Percentiles rank a stretch among this genome's conserved stretches.
Evolutionary conservation across 2,113 vertebrate species (phyloP).

Genomic region (Bufo bufo): DNA sequence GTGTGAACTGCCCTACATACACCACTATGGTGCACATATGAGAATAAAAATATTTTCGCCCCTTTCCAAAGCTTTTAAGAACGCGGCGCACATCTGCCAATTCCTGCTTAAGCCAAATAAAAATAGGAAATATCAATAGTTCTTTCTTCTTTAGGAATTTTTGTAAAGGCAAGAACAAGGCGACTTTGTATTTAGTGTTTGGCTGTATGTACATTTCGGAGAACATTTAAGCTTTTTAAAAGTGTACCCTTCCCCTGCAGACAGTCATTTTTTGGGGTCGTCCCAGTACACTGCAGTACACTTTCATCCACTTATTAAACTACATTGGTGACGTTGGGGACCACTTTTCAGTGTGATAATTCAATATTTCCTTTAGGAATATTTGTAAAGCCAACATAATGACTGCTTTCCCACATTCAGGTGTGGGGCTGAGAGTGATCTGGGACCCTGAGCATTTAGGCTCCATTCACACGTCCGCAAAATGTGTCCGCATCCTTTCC

Average conservation of each 20-base stretch:
- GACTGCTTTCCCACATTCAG: neutral
- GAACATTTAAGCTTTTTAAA: slow-evolving; percentile 13
- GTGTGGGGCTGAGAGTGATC: neutral
- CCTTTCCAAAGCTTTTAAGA: slow-evolving; percentile 3
- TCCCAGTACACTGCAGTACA: neutral
- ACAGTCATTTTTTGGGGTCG: neutral
- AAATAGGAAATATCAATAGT: slow-evolving; percentile 55
- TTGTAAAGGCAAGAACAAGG: slow-evolving; percentile 23
- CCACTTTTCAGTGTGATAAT: neutral
- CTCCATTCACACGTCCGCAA: no score
- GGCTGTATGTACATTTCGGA: slow-evolving; percentile 26
- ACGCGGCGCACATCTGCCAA: slow-evolving; percentile 3
- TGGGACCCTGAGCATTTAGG: neutral
- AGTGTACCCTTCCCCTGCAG: neutral
- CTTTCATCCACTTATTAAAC: neutral
- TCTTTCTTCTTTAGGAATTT: slow-evolving; percentile 41
- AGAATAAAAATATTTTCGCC: neutral
- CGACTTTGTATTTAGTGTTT: slow-evolving; percentile 32
- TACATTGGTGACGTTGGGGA: neutral
- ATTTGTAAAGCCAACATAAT: neutral
- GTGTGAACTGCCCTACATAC: neutral
- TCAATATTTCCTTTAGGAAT: neutral
- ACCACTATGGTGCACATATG: neutral
- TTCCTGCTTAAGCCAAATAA: slow-evolving; percentile 44
- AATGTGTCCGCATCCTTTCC: no score